Base-by-base conservation (phyloP, 2,113 vertebrate genomes). In the Pelusios castaneus region DNA sequence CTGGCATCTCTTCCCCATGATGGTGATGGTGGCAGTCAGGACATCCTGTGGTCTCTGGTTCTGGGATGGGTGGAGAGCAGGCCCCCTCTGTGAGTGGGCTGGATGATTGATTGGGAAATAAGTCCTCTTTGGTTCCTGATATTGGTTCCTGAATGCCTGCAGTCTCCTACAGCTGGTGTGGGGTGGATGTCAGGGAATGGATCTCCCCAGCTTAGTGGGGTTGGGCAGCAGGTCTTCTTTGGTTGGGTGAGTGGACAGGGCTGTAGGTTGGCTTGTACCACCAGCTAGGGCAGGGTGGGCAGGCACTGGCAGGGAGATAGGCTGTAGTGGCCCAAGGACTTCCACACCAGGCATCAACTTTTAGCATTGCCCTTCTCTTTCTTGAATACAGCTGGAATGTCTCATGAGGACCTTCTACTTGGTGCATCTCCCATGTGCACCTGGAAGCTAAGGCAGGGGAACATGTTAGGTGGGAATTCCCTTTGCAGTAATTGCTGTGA, bases 111-210 rank as follows among this genome's bases (percentile, higher is more conserved):
- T 58, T 58, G 56, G 56, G 27, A 29, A 58, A 29, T 58, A 58
- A 11, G 56, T 58, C 27, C 27, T 25, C 21, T 58, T 58, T 29
- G 29, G 27, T 58, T 58, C 56, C 25, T 29, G 24, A 29, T 58
- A 29, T 11, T 25, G 34, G 17, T 9, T 14, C 14, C 73, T 89
- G 73, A 2, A 31, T 86, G 19, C 58, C 81, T 82, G 83, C 52
- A 13, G 22, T 85, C 24, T 49, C 11, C 21, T 0, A 0, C 80
- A 34, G 41, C 0, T 52, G 0, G 75, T 87, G 11, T 27, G 24
- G 63, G 80, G 13, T 51, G 83, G 27, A 9, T 88, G 24, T 2
- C 45, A 55, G 67, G 31, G 34, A 55, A 58, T 41, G 79, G 54
- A 8, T 9, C 0, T 55, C 3, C 29, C 13, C 6, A 38, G 76